A percentile compares a stretch with the other conserved stretches of the same genome.
These are phyloP conservation scores for Miniopterus natalensis DNA, from an alignment of 2,113 vertebrate species.

Conservation along the genomic window DNA sequence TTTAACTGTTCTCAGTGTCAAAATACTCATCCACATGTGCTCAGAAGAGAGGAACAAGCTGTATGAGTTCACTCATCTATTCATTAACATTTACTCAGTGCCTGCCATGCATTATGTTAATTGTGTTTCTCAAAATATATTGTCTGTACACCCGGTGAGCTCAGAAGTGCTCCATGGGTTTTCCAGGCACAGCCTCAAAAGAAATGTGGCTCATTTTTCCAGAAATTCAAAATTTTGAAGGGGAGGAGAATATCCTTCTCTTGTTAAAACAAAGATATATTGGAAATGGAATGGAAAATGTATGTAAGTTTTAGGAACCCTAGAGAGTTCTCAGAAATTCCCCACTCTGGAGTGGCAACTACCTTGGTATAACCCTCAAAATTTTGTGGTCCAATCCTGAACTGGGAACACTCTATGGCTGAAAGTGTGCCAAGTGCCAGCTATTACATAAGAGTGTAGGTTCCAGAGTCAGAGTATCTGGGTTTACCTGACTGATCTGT, in stretches of 20 bases:
- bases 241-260: background rate
- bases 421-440: background rate
- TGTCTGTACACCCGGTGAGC: background rate
- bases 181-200: background rate
- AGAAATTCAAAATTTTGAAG: conserved; percentile 6
- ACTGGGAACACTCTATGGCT: background rate
- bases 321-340: background rate
- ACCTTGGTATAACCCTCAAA: background rate
- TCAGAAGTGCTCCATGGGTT: background rate
- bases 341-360: background rate
- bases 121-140: background rate
- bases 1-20: background rate
- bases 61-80: background rate
- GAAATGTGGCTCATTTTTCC: background rate
- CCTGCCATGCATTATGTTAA: background rate
- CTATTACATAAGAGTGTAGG: background rate
- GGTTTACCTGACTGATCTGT: background rate
- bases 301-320: background rate
- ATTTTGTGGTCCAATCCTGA: background rate
- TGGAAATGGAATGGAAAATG: background rate
- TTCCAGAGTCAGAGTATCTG: background rate
- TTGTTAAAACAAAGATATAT: background rate
- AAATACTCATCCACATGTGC: background rate
- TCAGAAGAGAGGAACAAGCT: background rate
- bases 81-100: conserved; percentile 4